Evolutionary conservation across 2,797 vertebrate genomes (phyloP).

Genomic region (Aythya fuligula): DNA sequence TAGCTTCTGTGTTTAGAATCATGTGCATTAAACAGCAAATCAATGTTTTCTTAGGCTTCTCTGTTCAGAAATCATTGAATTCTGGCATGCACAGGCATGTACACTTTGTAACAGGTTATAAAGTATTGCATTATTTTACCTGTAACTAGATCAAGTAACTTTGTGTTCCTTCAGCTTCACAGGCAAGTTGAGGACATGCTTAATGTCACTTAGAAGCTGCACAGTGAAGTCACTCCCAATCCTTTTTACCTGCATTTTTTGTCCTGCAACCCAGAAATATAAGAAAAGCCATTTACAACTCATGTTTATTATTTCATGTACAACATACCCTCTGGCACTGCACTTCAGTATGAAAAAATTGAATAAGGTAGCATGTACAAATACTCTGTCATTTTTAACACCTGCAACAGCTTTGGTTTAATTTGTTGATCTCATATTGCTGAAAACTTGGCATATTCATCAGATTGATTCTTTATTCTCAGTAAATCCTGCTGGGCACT

Average conservation of each 20-base stretch:
- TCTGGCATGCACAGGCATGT: background rate
- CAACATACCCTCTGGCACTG: background rate
- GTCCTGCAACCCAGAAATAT: background rate
- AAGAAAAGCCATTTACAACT: background rate
- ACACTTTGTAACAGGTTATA: background rate
- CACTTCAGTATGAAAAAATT: background rate
- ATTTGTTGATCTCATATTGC: background rate
- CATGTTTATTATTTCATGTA: background rate
- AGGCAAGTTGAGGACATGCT: background rate
- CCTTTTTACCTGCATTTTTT: background rate
- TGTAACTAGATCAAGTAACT: background rate
- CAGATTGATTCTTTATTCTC: background rate
- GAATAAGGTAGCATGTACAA: background rate
- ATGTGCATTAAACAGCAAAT: background rate
- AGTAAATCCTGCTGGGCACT: background rate
- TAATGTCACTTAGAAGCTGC: background rate
- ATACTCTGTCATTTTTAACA: background rate
- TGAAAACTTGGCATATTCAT: background rate
- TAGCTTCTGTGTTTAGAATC: background rate
- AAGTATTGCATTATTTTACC: background rate
- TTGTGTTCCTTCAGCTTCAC: background rate
- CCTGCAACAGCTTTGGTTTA: background rate
- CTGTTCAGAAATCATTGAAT: background rate
- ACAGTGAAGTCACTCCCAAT: background rate
- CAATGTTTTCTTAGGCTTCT: background rate